Evolutionary conservation across 1,140 invertebrate genomes (phyloP).

Genomic region (Solen grandis): DNA sequence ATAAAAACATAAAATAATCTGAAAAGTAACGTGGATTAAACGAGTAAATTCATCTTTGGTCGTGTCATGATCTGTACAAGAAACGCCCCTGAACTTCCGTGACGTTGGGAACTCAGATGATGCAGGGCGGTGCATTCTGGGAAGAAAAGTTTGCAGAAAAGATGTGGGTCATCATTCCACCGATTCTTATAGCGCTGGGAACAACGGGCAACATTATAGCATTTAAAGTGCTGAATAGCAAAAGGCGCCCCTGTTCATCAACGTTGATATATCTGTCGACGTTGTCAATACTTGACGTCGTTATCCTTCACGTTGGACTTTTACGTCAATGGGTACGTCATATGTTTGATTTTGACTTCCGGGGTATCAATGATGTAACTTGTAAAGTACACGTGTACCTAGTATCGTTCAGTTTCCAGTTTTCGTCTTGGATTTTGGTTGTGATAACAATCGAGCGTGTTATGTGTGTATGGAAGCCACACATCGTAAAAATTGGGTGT

Average conservation of each 20-base stretch:
- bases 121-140: too few species aligned
- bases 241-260: constrained; percentile 2
- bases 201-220: constrained; percentile 60
- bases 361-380: constrained; percentile 22
- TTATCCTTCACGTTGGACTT: constrained; percentile 61
- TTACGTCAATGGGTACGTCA: constrained; percentile 59
- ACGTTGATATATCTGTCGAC: constrained; percentile 57
- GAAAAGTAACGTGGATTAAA: too few species aligned
- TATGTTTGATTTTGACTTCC: constrained; percentile 57
- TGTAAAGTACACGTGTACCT: constrained; percentile 64
- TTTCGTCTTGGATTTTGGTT: constrained; percentile 69
- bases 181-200: constrained; percentile 58
- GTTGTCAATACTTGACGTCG: constrained; percentile 59
- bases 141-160: background rate
- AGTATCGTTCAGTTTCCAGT: constrained; percentile 49
- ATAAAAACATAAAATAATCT: too few species aligned
- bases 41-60: too few species aligned
- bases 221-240: constrained; percentile 44
- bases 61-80: too few species aligned
- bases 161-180: constrained; percentile 31
- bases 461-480: constrained; percentile 61
- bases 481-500: constrained; percentile 45
- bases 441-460: constrained; percentile 65
- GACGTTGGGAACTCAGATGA: too few species aligned
- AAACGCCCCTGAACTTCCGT: too few species aligned